Evolutionary conservation across 2,113 vertebrate genomes (phyloP), one percentile per base, ranked within the genome.

Genomic region (Etia nguti): DNA sequence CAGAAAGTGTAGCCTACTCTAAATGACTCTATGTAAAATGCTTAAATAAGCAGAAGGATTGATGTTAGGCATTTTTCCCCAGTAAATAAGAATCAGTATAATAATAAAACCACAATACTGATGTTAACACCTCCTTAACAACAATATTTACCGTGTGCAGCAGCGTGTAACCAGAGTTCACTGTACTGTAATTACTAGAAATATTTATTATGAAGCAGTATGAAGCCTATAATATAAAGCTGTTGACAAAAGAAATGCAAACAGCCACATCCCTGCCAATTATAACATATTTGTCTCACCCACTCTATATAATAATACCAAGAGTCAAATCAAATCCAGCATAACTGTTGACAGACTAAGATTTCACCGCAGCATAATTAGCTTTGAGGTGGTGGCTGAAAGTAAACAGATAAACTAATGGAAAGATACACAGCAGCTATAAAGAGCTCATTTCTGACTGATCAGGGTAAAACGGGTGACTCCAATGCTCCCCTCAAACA

Each of bases 371-470:
- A 10, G 81, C 84, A 50, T 92, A 92, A 93, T 95, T 90, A 94
- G 84, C 86, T 81, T 83, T 83, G 86, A 90, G 84, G 80, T 81
- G 85, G 43, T 4, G 50, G 82, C 84, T 86, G 83, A 81, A 82
- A 89, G 89, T 92, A 89, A 94, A 93, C 88, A 92, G 46, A 92
- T 86, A 80, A 88, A 83, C 80, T 91, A 86, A 92, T 84, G 88
- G 85, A 88, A 92, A 95, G 86, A 90, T 73, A 59, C 88, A 85
- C 70, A 80, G 86, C 43, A 4, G 70, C 54, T 68, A 83, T 54
- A 81, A 89, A 89, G 91, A 92, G 88, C 79, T 84, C 82, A 52
- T 88, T 55, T 75, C 79, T 54, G 80, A 79, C 84, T 91, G 86
- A 91, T 93, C 56, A 54, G 80, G 80, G 79, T 73, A 36, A 56